Base-by-base conservation (phyloP, 2,797 vertebrate genomes). In the Gymnoscopelus braueri region DNA sequence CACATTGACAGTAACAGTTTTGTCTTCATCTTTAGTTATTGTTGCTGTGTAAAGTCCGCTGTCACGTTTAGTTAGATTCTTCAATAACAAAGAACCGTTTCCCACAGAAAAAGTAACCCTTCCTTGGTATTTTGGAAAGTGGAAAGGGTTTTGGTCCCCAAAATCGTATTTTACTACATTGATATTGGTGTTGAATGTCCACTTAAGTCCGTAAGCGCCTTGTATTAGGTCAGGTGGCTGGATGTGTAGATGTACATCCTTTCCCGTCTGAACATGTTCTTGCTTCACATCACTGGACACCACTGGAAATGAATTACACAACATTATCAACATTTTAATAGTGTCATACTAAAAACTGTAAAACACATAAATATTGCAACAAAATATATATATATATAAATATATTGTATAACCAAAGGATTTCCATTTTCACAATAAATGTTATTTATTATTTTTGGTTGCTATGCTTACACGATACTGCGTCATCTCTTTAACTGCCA, bases 51-150 rank as follows among this genome's bases (percentile, higher is more conserved):
- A 86, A 59, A 3, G 0, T 63, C 84, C 82, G 50, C 54, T 82
- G 72, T 86, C 55, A 6, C 3, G 0, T 0, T 63, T 3, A n/a
- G n/a, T 1, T 13, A 84, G 2, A 62, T 73, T 84, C 19, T 57
- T 84, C 24, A 90, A 0, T 14, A 47, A 32, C 53, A 90, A 3
- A 44, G 84, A 80, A 3, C 10, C 53, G 0, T 75, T 74, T 10
- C 7, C 0, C 0, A 0, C 0, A 54, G 11, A 15, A 0, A 81
- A 39, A 3, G 15, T 29, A 23, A 29, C 13, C 5, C 67, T 83
- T 19, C 0, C 32, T 7, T 0, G 4, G 14, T 67, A 29, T 0
- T 29, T 29, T 29, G 26, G 1, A 29, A 19, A 19, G n/a, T n/a
- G n/a, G n/a, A n/a, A n/a, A n/a, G n/a, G n/a, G n/a, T n/a, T n/a